Evolutionary conservation across 2,888 invertebrate genomes (phyloP).

Genomic region (Ophioninae sp.): DNA sequence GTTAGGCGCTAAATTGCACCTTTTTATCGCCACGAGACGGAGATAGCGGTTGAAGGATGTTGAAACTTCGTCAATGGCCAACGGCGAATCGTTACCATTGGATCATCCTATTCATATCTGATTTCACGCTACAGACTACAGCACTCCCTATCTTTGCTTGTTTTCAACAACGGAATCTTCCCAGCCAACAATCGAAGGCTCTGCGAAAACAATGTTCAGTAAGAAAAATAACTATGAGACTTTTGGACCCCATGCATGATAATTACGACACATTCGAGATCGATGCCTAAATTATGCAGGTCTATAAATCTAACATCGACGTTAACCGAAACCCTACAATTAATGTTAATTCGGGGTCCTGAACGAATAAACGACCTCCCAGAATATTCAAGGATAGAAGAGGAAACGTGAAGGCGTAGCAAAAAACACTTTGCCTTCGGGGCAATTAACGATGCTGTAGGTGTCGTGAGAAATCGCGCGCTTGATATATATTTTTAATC

Average conservation of each 20-base stretch:
- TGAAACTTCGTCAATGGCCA: not conserved
- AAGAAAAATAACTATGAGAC: not conserved
- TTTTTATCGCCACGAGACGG: not conserved
- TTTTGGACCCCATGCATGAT: conserved; percentile 26
- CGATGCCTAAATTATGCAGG: conserved; percentile 11
- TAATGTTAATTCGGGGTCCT: conserved; percentile 58
- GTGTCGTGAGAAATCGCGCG: conserved; percentile 36
- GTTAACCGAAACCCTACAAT: conserved; percentile 54
- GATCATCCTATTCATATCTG: not conserved
- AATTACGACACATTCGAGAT: conserved; percentile 46
- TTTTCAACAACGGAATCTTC: conserved; percentile 6
- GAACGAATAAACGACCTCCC: conserved; percentile 45
- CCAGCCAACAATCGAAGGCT: not conserved
- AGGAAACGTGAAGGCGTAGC: conserved; percentile 17
- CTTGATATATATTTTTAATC: conserved; percentile 52
- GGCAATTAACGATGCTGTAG: conserved; percentile 35
- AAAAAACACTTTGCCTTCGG: conserved; percentile 33
- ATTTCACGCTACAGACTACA: not conserved
- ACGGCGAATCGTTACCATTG: not conserved
- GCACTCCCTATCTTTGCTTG: conserved; percentile 2
- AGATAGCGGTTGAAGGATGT: not conserved
- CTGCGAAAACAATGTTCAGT: conserved; percentile 13
- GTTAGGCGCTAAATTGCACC: not conserved
- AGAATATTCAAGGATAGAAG: conserved; percentile 33
- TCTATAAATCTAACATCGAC: conserved; percentile 53